Conservation (phyloP, 2,888 invertebrate genomes). For the Calameuta pallipes region DNA sequence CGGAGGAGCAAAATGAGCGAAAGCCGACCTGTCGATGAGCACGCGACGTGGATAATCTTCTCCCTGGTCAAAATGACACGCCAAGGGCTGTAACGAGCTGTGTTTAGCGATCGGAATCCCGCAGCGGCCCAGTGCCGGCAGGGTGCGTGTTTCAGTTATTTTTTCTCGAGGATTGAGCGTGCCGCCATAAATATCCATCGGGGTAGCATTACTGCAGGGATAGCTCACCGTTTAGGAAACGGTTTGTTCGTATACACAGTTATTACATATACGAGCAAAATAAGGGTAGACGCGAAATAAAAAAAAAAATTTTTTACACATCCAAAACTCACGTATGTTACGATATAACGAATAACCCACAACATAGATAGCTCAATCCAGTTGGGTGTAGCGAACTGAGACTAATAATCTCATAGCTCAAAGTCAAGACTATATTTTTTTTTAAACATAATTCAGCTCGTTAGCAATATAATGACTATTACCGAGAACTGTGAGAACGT, state of each 20-base stretch:
- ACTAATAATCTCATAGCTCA: neutral
- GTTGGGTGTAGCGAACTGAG: neutral
- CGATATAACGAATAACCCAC: neutral
- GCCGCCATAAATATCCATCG: slow-evolving; percentile 9
- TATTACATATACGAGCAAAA: neutral
- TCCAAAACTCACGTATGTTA: neutral
- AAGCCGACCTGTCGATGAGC: slow-evolving; percentile 15
- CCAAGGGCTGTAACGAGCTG: slow-evolving; percentile 61
- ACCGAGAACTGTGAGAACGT: slow-evolving; percentile 10
- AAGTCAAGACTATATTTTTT: neutral
- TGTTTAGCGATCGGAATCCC: slow-evolving; percentile 56
- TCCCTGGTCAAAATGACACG: slow-evolving; percentile 57
- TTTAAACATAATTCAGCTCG: neutral
- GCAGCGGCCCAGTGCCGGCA: neutral
- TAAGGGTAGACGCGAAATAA: too few species aligned
- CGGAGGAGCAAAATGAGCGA: neutral
- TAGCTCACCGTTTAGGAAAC: neutral
- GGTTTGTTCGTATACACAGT: neutral
- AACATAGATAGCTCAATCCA: neutral
- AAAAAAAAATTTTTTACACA: neutral
- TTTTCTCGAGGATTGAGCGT: neutral
- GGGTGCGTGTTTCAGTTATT: neutral
- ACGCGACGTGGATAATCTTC: slow-evolving; percentile 56
- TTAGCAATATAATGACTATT: neutral
- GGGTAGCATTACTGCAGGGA: neutral